phyloP scores from a whole-genome alignment of 2,797 vertebrate genomes.

The Balearica regulorum region DNA sequence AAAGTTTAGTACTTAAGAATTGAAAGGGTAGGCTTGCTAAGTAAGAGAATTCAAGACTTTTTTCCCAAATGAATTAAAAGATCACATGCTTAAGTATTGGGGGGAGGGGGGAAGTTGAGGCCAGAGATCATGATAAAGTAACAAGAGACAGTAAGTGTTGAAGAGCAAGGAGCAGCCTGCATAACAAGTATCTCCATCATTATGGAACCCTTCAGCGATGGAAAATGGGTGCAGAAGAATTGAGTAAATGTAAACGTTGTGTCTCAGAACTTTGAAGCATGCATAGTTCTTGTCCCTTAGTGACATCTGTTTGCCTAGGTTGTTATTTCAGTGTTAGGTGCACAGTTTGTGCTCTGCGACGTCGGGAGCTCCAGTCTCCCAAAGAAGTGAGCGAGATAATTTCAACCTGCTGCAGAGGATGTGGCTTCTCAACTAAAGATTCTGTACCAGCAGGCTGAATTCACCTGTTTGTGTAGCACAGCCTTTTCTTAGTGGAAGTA shows the following conservation, averaged over 20 bases:
- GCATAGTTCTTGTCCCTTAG: not conserved
- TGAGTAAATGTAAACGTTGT: not conserved
- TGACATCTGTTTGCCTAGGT: accelerated
- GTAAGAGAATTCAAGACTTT: not conserved
- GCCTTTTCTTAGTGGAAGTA: not conserved
- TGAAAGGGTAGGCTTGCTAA: not conserved
- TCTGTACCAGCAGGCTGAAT: not conserved
- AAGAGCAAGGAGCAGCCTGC: not conserved
- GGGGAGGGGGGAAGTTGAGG: not conserved
- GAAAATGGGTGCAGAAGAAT: not conserved
- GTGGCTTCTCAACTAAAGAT: not conserved
- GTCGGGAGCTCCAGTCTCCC: not conserved
- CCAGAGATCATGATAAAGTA: not conserved
- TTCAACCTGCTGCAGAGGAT: not conserved
- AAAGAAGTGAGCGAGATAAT: accelerated
- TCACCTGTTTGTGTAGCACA: not conserved
- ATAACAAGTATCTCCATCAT: not conserved
- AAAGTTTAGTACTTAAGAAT: not conserved
- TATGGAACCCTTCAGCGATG: not conserved
- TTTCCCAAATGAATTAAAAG: not conserved
- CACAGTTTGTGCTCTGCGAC: not conserved
- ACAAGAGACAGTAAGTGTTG: too few relatives aligned
- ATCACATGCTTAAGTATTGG: not conserved
- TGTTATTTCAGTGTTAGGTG: not conserved
- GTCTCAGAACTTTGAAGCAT: not conserved